Evolutionary conservation across 2,113 vertebrate species (phyloP).

Genomic region (human (Homo sapiens)): GRCh38 chr1:24034001-24034500

Average conservation of each 20-base stretch:
- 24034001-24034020: too few relatives aligned
- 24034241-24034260: not conserved
- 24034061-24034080: too few relatives aligned
- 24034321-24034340: not conserved
- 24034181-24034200: not conserved
- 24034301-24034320: not conserved
- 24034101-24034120: not conserved
- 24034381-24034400: not conserved
- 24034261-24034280: not conserved
- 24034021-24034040: too few relatives aligned
- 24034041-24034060: too few relatives aligned
- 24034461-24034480: not conserved
- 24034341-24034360: not conserved
- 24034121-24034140: not conserved
- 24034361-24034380: not conserved
- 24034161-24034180: not conserved
- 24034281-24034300: not conserved
- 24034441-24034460: not conserved
- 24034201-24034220: not conserved
- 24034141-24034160: not conserved
- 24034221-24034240: not conserved
- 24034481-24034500: not conserved
- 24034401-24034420: not conserved
- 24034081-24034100: too few relatives aligned
- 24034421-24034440: not conserved